Evolutionary conservation across 2,113 vertebrate species (phyloP).

Genomic region (Petrocephalus zakoni): DNA sequence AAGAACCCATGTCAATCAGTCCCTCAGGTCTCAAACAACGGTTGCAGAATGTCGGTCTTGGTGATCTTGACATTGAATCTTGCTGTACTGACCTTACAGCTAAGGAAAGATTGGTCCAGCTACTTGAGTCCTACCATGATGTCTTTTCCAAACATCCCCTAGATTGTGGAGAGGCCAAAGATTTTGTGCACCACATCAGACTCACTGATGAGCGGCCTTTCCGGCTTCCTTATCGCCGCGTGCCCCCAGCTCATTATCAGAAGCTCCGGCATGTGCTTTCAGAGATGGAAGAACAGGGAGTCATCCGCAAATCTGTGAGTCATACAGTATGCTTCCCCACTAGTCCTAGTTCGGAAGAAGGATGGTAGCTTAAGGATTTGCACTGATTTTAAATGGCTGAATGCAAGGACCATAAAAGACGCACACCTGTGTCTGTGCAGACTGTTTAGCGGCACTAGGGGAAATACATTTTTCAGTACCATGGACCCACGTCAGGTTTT

Average conservation of each 20-base stretch:
- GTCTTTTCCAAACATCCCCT: background rate
- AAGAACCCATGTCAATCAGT: background rate
- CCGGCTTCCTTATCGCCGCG: background rate
- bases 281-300: background rate
- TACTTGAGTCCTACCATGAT: background rate
- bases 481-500: conserved; percentile 1
- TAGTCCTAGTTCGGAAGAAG: background rate
- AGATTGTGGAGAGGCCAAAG: background rate
- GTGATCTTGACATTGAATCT: background rate
- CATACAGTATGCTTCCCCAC: background rate
- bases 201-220: background rate
- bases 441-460: background rate
- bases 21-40: background rate
- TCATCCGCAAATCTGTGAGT: background rate
- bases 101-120: background rate
- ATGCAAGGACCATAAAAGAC: background rate
- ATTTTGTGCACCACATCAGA: background rate
- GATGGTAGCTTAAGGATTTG: background rate
- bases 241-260: background rate
- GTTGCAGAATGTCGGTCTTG: background rate
- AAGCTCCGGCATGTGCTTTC: background rate
- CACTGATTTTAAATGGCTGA: background rate
- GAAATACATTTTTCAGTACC: background rate
- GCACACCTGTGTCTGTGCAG: background rate
- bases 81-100: background rate